Evolutionary conservation across 2,797 vertebrate species (phyloP).

Genomic region (Rhyacichthys aspro): DNA sequence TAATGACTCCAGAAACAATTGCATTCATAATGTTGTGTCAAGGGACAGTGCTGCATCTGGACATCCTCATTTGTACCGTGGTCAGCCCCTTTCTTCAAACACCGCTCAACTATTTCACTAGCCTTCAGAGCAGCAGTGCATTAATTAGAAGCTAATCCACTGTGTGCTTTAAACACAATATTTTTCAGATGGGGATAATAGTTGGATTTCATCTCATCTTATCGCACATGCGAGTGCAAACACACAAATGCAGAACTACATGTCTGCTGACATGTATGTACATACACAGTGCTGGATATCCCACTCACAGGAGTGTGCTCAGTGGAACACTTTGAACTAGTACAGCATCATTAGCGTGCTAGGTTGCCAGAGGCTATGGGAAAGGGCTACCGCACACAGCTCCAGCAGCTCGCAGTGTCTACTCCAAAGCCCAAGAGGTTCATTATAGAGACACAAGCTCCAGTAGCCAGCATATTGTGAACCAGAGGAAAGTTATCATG

Average conservation of each 20-base stretch:
- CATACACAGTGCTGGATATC: conserved; percentile 17
- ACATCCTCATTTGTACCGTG: conserved; percentile 30
- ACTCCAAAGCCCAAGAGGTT: conserved; percentile 78
- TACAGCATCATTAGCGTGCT: conserved; percentile 75
- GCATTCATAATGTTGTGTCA: conserved; percentile 23
- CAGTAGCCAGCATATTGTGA: conserved; percentile 71
- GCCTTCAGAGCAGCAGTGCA: conserved; percentile 41
- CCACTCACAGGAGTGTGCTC: conserved; percentile 61
- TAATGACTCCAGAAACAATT: conserved; percentile 38
- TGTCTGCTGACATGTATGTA: conserved; percentile 6
- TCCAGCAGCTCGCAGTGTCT: conserved; percentile 62
- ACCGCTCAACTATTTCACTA: conserved; percentile 43
- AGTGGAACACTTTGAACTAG: conserved; percentile 72
- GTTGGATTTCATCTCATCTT: not conserved
- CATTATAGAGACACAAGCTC: conserved; percentile 77
- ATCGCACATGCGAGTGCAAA: conserved; percentile 4
- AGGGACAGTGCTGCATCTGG: conserved; percentile 31
- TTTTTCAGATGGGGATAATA: conserved; percentile 1
- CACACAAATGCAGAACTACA: not conserved
- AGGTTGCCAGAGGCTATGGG: conserved; percentile 71
- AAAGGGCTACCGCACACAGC: conserved; percentile 75
- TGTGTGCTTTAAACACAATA: conserved; percentile 22
- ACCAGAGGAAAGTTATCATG: conserved; percentile 74
- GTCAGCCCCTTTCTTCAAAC: conserved; percentile 43
- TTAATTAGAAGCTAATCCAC: conserved; percentile 42